Percentiles rank a stretch among this genome's conserved stretches.
Evolutionary conservation across 2,797 vertebrate genomes (phyloP).

Genomic region (Podarcis siculus): DNA sequence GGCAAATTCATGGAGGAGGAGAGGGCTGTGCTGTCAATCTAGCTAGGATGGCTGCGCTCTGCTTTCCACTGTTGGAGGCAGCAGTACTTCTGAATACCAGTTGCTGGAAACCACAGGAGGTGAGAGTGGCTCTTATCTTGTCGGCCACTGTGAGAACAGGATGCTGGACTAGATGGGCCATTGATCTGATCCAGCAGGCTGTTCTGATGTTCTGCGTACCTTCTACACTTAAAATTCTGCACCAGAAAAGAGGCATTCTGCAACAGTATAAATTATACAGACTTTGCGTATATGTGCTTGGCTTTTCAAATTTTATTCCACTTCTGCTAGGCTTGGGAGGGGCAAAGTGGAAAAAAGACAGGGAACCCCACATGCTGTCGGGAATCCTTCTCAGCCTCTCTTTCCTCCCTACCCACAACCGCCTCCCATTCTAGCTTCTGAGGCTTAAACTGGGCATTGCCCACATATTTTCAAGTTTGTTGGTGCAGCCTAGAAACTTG

Average conservation of each 20-base stretch:
- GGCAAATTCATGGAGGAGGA: neutral
- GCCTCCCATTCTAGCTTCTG: neutral
- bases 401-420: neutral
- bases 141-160: too few relatives aligned
- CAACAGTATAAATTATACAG: neutral
- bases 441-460: neutral
- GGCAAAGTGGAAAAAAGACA: neutral
- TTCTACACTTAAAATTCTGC: neutral
- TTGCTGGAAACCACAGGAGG: too few relatives aligned
- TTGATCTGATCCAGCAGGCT: too few relatives aligned
- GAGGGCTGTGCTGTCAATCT: neutral
- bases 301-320: neutral
- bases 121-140: too few relatives aligned
- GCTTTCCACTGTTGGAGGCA: too few relatives aligned
- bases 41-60: too few relatives aligned
- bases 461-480: neutral
- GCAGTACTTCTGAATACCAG: too few relatives aligned
- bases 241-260: neutral
- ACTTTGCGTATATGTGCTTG: neutral
- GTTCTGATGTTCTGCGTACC: too few relatives aligned
- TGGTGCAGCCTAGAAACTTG: neutral
- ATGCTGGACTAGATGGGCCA: too few relatives aligned
- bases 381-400: neutral
- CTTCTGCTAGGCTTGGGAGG: neutral
- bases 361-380: neutral